Evolutionary conservation across 2,888 invertebrate species (phyloP).

Genomic region (Aphidius colemani): DNA sequence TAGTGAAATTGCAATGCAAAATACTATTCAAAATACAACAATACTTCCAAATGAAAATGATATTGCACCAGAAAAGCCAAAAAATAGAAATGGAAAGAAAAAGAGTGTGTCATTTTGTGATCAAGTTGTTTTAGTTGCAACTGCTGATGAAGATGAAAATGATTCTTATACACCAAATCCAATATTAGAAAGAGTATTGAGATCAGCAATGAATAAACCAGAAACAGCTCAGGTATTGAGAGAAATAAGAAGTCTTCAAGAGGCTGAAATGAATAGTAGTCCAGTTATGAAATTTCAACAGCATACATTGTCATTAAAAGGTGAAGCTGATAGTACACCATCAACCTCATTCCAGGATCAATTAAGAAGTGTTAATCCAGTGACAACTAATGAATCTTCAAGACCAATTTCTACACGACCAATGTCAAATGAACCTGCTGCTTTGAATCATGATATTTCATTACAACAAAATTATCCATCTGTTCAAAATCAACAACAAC

Average conservation of each 20-base stretch:
- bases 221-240: constrained; percentile 65
- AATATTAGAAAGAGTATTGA: constrained; percentile 81
- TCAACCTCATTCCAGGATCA: constrained; percentile 57
- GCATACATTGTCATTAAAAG: constrained; percentile 59
- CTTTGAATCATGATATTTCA: constrained; percentile 45
- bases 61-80: constrained; percentile 61
- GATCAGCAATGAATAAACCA: constrained; percentile 79
- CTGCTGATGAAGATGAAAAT: constrained; percentile 89
- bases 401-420: constrained; percentile 39
- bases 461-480: constrained; percentile 43
- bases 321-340: constrained; percentile 54
- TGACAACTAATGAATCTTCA: constrained; percentile 38
- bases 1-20: constrained; percentile 58
- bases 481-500: constrained; percentile 30
- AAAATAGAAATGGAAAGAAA: constrained; percentile 68
- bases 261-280: constrained; percentile 56
- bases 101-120: constrained; percentile 95
- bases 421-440: constrained; percentile 45
- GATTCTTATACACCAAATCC: constrained; percentile 91
- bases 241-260: constrained; percentile 62
- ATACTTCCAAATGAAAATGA: constrained; percentile 56
- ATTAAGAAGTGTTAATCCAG: constrained; percentile 51
- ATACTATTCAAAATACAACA: constrained; percentile 56
- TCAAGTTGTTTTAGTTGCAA: constrained; percentile 89
- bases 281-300: constrained; percentile 57